Evolutionary conservation across 64 coral and sea anemone genomes (phyloP).

Genomic region (Stichodactyla mertensii): DNA sequence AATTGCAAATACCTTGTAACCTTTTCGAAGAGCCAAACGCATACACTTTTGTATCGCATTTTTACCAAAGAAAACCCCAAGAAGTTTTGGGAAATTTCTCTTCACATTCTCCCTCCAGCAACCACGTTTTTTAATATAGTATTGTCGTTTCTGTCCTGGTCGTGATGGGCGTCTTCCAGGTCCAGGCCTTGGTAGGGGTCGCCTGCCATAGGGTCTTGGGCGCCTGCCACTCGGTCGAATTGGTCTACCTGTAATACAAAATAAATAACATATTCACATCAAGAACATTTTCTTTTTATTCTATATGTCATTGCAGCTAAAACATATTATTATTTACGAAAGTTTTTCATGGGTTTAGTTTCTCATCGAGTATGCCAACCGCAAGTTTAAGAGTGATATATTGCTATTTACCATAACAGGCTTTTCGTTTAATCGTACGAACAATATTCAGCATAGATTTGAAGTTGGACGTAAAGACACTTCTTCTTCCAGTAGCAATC

Average conservation of each 20-base stretch:
- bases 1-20: neutral
- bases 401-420: conserved; percentile 33
- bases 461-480: conserved; percentile 29
- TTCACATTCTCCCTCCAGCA: neutral
- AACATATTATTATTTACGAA: too few relatives aligned
- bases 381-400: neutral
- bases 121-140: neutral
- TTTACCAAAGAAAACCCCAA: neutral
- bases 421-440: conserved; percentile 26
- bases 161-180: neutral
- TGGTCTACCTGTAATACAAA: neutral
- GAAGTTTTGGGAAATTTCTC: neutral
- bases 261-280: neutral
- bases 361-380: too few relatives aligned
- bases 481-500: conserved; percentile 38
- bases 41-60: neutral
- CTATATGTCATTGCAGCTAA: neutral
- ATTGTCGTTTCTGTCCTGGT: neutral
- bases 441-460: conserved; percentile 30
- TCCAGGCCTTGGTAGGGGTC: conserved; percentile 19
- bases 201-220: neutral
- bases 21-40: neutral
- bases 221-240: neutral
- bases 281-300: neutral
- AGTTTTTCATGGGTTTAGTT: too few relatives aligned